Conservation (phyloP, 2,888 invertebrate genomes). For the Acanthosoma haemorrhoidale region DNA sequence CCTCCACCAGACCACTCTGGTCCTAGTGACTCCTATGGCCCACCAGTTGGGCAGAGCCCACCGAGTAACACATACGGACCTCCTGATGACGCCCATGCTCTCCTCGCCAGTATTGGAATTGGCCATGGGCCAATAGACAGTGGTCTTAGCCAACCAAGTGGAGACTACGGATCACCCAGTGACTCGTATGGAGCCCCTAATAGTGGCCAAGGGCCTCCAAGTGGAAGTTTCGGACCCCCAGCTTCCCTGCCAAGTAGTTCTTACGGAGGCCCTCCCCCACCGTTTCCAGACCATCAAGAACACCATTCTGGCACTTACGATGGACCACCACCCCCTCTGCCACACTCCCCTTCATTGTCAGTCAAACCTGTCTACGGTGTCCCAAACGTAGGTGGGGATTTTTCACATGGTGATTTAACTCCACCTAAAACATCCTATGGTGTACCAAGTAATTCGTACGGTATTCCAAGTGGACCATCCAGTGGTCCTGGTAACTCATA, state of each 20-base stretch:
- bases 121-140: not conserved
- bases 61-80: constrained; percentile 44
- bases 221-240: constrained; percentile 45
- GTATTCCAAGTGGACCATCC: not conserved
- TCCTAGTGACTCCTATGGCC: constrained; percentile 44
- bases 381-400: not conserved
- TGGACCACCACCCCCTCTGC: constrained; percentile 32
- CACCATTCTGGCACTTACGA: constrained; percentile 25
- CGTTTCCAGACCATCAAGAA: constrained; percentile 11
- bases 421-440: constrained; percentile 17
- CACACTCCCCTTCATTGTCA: constrained; percentile 30
- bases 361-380: constrained; percentile 24
- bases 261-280: constrained; percentile 34
- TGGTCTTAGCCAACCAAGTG: constrained; percentile 35
- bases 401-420: not conserved
- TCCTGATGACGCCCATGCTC: constrained; percentile 41
- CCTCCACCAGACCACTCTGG: constrained; percentile 41
- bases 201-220: constrained; percentile 33
- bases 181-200: constrained; percentile 11
- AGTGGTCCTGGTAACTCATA: not conserved
- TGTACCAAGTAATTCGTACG: constrained; percentile 2
- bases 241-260: constrained; percentile 40
- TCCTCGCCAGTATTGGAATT: not conserved
- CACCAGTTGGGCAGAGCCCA: constrained; percentile 39
- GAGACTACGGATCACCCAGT: constrained; percentile 37